Evolutionary conservation across 2,113 vertebrate genomes (phyloP).

Genomic region (Diadophis punctatus): DNA sequence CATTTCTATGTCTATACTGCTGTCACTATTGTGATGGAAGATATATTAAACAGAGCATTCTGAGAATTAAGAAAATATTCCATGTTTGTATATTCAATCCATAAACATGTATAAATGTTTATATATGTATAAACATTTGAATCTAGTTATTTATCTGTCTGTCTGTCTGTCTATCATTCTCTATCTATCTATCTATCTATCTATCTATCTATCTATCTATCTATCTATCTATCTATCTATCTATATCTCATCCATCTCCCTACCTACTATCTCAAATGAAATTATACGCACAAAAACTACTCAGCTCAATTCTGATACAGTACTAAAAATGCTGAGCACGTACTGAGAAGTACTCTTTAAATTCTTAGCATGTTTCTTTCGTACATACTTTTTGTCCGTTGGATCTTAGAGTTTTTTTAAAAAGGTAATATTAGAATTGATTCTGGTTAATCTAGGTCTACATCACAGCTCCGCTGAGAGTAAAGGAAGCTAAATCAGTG

Average conservation of each 20-base stretch:
- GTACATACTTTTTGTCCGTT: neutral
- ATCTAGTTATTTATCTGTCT: too few species aligned
- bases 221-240: neutral
- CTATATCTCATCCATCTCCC: neutral
- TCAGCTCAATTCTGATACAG: neutral
- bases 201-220: neutral
- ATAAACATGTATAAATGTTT: neutral
- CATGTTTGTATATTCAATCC: neutral
- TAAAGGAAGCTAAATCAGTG: neutral
- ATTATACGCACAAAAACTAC: neutral
- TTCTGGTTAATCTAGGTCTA: neutral
- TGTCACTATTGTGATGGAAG: neutral
- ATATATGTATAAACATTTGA: neutral
- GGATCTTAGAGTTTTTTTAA: neutral
- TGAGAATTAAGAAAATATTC: slow-evolving; percentile 3
- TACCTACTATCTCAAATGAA: neutral
- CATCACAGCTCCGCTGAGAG: neutral
- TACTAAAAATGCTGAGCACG: neutral
- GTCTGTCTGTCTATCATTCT: too few species aligned
- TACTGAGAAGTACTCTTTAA: neutral
- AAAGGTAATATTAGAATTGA: neutral
- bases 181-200: neutral
- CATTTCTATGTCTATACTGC: slow-evolving; percentile 1
- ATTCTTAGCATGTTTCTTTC: neutral
- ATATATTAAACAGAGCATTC: neutral